phyloP scores from a whole-genome alignment of 2,888 invertebrate species.

The Leptura quadrifasciata region DNA sequence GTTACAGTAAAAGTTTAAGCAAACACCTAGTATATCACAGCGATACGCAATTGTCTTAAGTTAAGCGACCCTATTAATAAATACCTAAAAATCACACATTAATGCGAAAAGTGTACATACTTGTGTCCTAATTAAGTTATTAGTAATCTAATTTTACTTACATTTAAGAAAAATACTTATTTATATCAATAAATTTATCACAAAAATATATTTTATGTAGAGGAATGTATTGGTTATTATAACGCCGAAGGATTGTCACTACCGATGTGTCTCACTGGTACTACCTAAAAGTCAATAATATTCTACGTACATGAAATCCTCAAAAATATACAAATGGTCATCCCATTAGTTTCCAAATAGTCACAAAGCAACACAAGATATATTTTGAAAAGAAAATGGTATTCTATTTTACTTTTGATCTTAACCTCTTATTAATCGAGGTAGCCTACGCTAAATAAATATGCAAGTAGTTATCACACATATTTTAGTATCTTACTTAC shows the following conservation, averaged over 20 bases:
- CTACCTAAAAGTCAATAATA: not conserved
- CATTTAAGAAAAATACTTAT: not conserved
- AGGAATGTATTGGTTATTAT: slow-evolving; percentile 25
- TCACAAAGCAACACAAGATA: no score
- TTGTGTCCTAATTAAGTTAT: not conserved
- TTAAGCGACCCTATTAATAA: slow-evolving; percentile 33
- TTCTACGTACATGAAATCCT: not conserved
- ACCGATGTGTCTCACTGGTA: slow-evolving; percentile 9
- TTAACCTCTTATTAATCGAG: not conserved
- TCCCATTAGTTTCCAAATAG: not conserved
- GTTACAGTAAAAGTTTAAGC: slow-evolving; percentile 41
- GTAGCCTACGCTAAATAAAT: not conserved
- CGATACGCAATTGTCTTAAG: slow-evolving; percentile 65
- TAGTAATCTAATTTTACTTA: not conserved
- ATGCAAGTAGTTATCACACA: not conserved
- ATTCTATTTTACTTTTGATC: not conserved
- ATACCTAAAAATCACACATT: slow-evolving; percentile 8
- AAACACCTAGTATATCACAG: slow-evolving; percentile 67
- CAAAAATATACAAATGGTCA: not conserved
- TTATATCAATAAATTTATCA: slow-evolving; percentile 35
- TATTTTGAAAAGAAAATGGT: not conserved
- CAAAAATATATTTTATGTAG: slow-evolving; percentile 20
- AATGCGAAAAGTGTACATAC: not conserved
- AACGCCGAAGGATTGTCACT: not conserved
- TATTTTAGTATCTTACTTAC: not conserved